phyloP scores from a whole-genome alignment of 1,140 invertebrate genomes.

The Danaus melanippus region DNA sequence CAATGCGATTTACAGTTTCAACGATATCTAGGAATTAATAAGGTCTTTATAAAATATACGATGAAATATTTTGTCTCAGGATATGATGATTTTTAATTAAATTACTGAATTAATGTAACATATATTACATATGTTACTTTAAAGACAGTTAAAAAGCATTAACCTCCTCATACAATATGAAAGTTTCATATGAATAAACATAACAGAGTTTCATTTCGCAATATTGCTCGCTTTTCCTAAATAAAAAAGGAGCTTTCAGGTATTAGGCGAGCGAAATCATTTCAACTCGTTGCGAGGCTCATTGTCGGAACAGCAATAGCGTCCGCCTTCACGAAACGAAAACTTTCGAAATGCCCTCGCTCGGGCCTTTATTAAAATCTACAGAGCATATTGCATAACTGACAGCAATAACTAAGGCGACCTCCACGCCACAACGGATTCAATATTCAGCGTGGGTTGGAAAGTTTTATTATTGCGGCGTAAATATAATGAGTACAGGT shows the following conservation, averaged over 20 bases:
- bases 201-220: too few species aligned
- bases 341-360: slow-evolving; percentile 63
- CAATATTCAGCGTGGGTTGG: slow-evolving; percentile 66
- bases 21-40: too few species aligned
- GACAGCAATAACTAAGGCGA: slow-evolving; percentile 66
- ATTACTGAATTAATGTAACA: too few species aligned
- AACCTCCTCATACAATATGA: too few species aligned
- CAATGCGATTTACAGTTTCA: too few species aligned
- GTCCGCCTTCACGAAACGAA: slow-evolving; percentile 59
- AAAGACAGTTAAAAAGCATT: too few species aligned
- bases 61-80: too few species aligned
- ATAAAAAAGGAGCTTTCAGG: slow-evolving; percentile 21
- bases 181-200: too few species aligned
- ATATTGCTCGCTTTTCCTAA: slow-evolving; percentile 7
- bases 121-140: too few species aligned
- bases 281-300: slow-evolving; percentile 42
- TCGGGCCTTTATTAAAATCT: slow-evolving; percentile 66
- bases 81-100: too few species aligned
- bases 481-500: slow-evolving; percentile 70
- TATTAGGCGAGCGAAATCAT: slow-evolving; percentile 44
- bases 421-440: slow-evolving; percentile 53
- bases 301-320: slow-evolving; percentile 54
- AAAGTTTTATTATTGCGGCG: slow-evolving; percentile 69
- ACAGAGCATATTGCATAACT: slow-evolving; percentile 64
- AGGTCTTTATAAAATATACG: too few species aligned